These are phyloP conservation scores for Anthonomus grandis DNA, from an alignment of 1,140 invertebrate species.

Conservation along the genomic window DNA sequence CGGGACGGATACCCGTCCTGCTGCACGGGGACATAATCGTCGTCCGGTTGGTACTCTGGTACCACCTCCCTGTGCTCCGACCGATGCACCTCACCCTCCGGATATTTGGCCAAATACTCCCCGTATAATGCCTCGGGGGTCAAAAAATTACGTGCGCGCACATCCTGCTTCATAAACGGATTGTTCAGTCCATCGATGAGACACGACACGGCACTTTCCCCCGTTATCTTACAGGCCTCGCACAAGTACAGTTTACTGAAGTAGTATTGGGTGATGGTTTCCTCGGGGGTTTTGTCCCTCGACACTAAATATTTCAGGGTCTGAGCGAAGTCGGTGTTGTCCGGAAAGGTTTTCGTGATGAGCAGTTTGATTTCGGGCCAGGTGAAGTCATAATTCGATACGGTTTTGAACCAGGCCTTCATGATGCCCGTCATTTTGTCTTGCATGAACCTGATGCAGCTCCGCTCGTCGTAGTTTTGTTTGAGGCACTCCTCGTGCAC, in stretches of 20 bases:
- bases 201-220: constrained; percentile 36
- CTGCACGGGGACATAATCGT: constrained; percentile 11
- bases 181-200: constrained; percentile 35
- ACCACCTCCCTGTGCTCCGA: constrained; percentile 1
- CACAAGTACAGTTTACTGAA: constrained; percentile 36
- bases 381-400: constrained; percentile 31
- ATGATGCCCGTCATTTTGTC: constrained; percentile 35
- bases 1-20: neutral
- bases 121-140: constrained; percentile 34
- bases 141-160: constrained; percentile 27
- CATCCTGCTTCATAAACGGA: constrained; percentile 31
- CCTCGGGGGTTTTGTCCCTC: constrained; percentile 28
- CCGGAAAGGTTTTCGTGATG: constrained; percentile 35
- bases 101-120: constrained; percentile 29
- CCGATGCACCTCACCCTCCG: constrained; percentile 22
- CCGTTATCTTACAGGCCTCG: constrained; percentile 36
- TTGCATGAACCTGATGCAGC: constrained; percentile 27
- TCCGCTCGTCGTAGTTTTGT: constrained; percentile 31
- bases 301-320: constrained; percentile 29
- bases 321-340: constrained; percentile 32
- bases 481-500: constrained; percentile 31
- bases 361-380: constrained; percentile 37
- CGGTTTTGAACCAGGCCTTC: constrained; percentile 36
- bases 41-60: neutral
- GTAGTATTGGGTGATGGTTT: constrained; percentile 35